phyloP scores from a whole-genome alignment of 2,797 vertebrate species.

The Anas capensis region DNA sequence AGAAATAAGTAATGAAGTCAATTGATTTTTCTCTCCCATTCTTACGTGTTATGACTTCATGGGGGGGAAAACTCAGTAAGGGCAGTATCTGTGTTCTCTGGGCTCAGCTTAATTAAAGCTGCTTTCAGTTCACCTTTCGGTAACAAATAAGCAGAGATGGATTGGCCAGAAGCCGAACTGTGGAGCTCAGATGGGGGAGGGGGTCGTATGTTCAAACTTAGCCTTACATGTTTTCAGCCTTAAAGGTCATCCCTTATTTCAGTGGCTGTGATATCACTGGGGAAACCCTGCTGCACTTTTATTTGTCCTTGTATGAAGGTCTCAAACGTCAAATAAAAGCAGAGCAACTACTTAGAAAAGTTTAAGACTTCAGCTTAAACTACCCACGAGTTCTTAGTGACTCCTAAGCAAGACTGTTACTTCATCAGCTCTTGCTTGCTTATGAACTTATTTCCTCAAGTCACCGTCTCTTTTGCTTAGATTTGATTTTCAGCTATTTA shows the following conservation, averaged over 20 bases:
- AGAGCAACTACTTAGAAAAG: constrained; percentile 6
- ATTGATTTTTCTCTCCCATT: neutral
- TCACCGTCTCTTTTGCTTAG: neutral
- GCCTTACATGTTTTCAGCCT: neutral
- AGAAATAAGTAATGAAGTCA: neutral
- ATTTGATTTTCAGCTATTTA: neutral
- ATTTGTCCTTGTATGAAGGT: constrained; percentile 11
- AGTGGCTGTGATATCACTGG: constrained; percentile 49
- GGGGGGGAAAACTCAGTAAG: neutral
- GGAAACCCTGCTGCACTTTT: constrained; percentile 56
- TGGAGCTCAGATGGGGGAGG: neutral
- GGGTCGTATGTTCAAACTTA: neutral
- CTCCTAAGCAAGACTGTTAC: neutral
- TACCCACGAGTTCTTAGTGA: neutral
- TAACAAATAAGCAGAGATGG: constrained; percentile 10
- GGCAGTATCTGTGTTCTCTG: neutral
- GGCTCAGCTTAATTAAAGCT: neutral
- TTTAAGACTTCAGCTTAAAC: neutral
- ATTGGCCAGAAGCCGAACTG: neutral
- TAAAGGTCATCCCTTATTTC: constrained; percentile 54
- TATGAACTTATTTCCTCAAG: neutral
- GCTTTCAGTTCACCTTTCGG: constrained; percentile 39
- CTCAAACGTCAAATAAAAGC: constrained; percentile 4
- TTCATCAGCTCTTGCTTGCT: neutral
- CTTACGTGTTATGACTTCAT: neutral